phyloP scores from a whole-genome alignment of 2,888 invertebrate species.

The Mylabris sibirica region DNA sequence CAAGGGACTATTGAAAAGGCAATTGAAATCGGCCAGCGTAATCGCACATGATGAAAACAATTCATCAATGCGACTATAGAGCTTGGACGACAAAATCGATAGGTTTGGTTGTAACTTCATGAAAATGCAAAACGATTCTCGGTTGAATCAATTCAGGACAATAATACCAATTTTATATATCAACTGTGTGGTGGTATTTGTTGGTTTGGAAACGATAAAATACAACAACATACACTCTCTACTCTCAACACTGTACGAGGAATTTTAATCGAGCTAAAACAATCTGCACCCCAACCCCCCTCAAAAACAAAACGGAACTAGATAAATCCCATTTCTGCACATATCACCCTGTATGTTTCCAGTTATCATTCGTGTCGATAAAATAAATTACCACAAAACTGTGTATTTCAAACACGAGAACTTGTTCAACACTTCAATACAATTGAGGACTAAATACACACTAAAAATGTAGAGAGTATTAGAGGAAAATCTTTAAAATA shows the following conservation, averaged over 20 bases:
- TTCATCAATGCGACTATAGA: conserved; percentile 57
- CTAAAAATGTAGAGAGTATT: neutral
- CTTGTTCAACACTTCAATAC: too few relatives aligned
- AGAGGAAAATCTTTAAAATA: conserved; percentile 10
- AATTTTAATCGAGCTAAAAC: conserved; percentile 62
- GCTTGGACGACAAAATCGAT: conserved; percentile 50
- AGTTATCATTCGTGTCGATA: conserved; percentile 33
- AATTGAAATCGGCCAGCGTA: conserved; percentile 62
- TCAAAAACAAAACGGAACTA: conserved; percentile 55
- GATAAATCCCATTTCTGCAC: conserved; percentile 59
- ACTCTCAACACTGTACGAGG: conserved; percentile 48
- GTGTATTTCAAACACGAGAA: neutral
- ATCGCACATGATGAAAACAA: conserved; percentile 64
- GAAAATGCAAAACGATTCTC: conserved; percentile 53
- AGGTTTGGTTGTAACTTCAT: conserved; percentile 50
- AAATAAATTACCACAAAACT: conserved; percentile 8
- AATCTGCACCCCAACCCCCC: conserved; percentile 56
- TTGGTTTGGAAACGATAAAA: conserved; percentile 46
- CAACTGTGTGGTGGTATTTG: neutral
- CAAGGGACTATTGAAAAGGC: conserved; percentile 61
- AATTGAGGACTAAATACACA: neutral
- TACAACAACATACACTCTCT: conserved; percentile 42
- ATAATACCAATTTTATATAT: neutral
- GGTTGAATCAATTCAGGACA: neutral
- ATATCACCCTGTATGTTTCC: conserved; percentile 51